A percentile compares a stretch with the other conserved stretches of the same genome.
These are phyloP conservation scores for Molossus molossus DNA, from an alignment of 2,797 vertebrate species.

Conservation along the genomic window DNA sequence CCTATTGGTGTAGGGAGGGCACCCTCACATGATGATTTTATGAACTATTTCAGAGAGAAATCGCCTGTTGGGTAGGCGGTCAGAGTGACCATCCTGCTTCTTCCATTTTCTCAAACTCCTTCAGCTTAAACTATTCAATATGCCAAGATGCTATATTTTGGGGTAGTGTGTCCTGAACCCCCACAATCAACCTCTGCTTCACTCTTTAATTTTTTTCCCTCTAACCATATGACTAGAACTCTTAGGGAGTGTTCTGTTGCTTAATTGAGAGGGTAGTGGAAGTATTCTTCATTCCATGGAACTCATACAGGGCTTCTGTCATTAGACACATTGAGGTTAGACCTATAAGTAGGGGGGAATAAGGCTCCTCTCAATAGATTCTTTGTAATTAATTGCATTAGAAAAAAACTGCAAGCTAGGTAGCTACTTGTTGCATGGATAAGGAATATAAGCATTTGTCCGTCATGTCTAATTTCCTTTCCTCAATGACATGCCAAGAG, in stretches of 20 bases:
- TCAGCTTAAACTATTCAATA: neutral
- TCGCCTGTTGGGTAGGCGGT: no score
- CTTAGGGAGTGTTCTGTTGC: neutral
- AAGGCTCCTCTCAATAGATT: neutral
- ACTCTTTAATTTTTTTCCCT: neutral
- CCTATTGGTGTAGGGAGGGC: neutral
- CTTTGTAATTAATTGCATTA: neutral
- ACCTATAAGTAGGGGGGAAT: neutral
- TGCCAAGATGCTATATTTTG: neutral
- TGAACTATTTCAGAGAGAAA: neutral
- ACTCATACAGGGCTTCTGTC: neutral
- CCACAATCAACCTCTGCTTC: neutral
- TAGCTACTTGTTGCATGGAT: neutral
- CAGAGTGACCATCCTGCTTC: neutral
- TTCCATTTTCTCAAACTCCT: neutral
- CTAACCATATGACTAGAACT: neutral
- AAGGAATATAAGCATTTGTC: neutral
- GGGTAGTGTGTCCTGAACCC: neutral
- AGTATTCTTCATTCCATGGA: neutral
- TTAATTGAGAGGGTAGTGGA: neutral
- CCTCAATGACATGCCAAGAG: neutral
- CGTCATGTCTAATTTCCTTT: neutral
- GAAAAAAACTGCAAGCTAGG: neutral
- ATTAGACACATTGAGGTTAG: neutral
- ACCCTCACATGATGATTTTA: neutral